These are phyloP conservation scores for Aphodius sticticus DNA, from an alignment of 2,888 invertebrate genomes.

Conservation along the genomic window DNA sequence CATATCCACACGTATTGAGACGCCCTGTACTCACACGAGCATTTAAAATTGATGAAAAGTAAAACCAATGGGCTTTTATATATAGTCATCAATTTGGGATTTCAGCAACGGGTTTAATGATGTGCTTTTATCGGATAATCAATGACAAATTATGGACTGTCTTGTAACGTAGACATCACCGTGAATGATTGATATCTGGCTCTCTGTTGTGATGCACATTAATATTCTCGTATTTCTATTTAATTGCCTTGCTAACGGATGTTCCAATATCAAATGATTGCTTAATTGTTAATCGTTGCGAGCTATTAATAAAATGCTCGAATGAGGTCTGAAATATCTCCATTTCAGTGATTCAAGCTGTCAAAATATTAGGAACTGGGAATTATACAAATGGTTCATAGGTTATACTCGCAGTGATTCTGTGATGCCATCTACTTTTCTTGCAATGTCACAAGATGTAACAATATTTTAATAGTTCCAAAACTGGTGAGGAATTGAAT, in stretches of 20 bases:
- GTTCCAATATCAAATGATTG: neutral
- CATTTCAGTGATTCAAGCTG: too few relatives aligned
- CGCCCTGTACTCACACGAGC: too few relatives aligned
- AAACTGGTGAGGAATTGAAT: neutral
- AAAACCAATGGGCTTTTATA: neutral
- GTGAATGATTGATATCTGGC: neutral
- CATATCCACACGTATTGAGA: too few relatives aligned
- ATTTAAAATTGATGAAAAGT: too few relatives aligned
- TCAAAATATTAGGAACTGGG: too few relatives aligned
- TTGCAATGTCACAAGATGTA: neutral
- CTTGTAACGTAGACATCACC: neutral
- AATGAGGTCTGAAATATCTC: neutral
- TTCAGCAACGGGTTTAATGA: neutral
- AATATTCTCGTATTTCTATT: neutral
- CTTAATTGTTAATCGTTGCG: neutral
- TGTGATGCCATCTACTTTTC: too few relatives aligned
- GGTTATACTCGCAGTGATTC: too few relatives aligned
- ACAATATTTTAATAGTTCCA: neutral
- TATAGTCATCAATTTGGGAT: neutral
- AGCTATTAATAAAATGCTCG: neutral
- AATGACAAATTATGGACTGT: neutral
- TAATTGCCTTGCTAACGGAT: neutral
- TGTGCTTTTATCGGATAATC: neutral
- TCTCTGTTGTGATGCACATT: neutral
- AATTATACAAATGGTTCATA: too few relatives aligned